Evolutionary conservation across 2,797 vertebrate species (phyloP).

Genomic region (Sparus aurata): DNA sequence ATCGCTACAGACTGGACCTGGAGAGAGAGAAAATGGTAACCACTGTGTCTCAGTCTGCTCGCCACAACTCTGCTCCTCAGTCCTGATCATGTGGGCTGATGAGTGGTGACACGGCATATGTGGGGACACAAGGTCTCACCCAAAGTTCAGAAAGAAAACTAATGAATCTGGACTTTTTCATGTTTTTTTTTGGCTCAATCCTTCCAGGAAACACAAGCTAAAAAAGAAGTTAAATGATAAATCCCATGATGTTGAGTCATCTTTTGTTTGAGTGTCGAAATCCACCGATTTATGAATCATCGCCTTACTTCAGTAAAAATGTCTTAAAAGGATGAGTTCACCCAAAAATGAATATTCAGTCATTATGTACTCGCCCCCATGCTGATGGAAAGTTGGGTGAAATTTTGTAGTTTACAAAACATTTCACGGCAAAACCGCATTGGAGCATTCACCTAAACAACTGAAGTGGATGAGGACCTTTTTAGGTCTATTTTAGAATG

Average conservation of each 20-base stretch:
- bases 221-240: constrained; percentile 13
- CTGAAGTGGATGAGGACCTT: too few species aligned
- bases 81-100: background rate
- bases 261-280: constrained; percentile 25
- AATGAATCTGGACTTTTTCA: too few species aligned
- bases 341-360: too few species aligned
- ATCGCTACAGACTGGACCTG: constrained; percentile 91
- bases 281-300: constrained; percentile 23
- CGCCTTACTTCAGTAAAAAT: background rate
- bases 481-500: too few species aligned
- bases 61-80: background rate
- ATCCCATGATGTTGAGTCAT: constrained; percentile 55
- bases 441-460: too few species aligned
- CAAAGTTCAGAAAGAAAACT: background rate
- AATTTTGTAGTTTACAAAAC: too few species aligned
- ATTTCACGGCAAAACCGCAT: too few species aligned
- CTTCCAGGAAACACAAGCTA: constrained; percentile 50
- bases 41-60: background rate
- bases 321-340: too few species aligned
- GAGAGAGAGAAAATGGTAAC: constrained; percentile 94
- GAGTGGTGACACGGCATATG: background rate
- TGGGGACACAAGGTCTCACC: background rate
- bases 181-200: background rate
- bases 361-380: too few species aligned
- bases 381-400: too few species aligned